Evolutionary conservation across 2,113 vertebrate species (phyloP), one percentile per base, ranked within the genome.

Genomic region (Neodontobutis hainanensis): DNA sequence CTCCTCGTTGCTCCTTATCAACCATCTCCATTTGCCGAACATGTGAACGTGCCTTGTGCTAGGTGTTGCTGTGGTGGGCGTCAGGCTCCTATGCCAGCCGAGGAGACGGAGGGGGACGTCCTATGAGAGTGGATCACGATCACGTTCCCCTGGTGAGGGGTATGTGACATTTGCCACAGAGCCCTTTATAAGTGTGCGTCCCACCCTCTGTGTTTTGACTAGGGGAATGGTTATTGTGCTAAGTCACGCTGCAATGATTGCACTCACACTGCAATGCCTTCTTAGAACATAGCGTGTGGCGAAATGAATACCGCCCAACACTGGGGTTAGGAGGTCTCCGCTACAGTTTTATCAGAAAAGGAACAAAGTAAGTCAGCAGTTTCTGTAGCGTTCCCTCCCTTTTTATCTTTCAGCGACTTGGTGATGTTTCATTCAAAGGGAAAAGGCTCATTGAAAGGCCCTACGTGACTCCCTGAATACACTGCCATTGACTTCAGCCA

Each of bases 121-220:
- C 60, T 55, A 27, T 70, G 12, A 1, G 19, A 67, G 55, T 66
- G 82, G 66, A 2, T 49, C 56, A 55, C 40, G 63, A 70, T 76
- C 86, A 85, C 64, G 71, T 88, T 71, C 64, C 27, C 57, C 14
- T 32, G 7, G 12, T 53, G 27, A 53, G 42, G 16, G 65, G 44
- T 68, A 45, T 74, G 81, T 72, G 78, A 69, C 73, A 62, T 76
- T 79, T 57, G 49, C 66, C 73, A 73, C 58, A 59, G 44, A 72
- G 65, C n/a, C 38, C 38, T 58, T 42, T 43, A 11, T n/a, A 48
- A 27, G 50, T 66, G 68, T 70, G 80, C 12, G 78, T 76, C 71
- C 84, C 84, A 84, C 89, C 87, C 89, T 80, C 72, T 77, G 70
- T 88, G 89, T 89, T 90, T 88, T 85, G 87, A 72, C 87, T 87